These are phyloP conservation scores for Drosophila nikananu DNA, from an alignment of 1,140 invertebrate genomes.

Conservation along the genomic window DNA sequence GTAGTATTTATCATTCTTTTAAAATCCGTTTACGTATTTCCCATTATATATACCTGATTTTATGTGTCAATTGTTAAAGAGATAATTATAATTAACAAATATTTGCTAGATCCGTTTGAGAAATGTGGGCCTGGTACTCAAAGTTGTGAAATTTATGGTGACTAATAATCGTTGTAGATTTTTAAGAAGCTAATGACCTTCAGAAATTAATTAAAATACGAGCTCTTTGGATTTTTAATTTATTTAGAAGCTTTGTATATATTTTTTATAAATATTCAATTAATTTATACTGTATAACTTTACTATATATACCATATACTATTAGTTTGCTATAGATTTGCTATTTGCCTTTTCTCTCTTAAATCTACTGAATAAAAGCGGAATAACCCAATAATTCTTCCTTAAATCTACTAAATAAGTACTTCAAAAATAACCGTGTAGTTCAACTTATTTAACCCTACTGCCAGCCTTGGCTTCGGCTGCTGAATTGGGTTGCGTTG, in stretches of 20 bases:
- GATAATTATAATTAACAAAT: slow-evolving; percentile 6
- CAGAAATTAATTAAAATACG: neutral
- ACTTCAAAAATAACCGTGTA: slow-evolving; percentile 30
- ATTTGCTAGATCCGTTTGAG: slow-evolving; percentile 1
- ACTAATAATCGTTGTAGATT: neutral
- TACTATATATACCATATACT: no score
- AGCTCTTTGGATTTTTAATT: neutral
- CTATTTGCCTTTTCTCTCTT: neutral
- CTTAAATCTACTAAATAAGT: no score
- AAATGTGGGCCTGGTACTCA: neutral
- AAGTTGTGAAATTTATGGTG: slow-evolving; percentile 9
- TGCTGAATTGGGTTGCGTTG: slow-evolving; percentile 29
- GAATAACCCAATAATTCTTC: no score
- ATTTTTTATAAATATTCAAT: no score
- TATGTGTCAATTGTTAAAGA: neutral
- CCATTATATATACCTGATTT: neutral
- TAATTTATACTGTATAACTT: no score
- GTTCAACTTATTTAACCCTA: slow-evolving; percentile 75
- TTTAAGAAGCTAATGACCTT: neutral
- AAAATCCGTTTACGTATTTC: neutral
- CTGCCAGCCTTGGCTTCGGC: slow-evolving; percentile 9
- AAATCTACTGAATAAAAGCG: neutral
- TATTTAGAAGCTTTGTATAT: neutral
- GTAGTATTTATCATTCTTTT: neutral
- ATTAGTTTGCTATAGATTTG: no score